Evolutionary conservation across 2,888 invertebrate species (phyloP), one percentile per base, ranked within the genome.

Genomic region (Eupsilia transversa): DNA sequence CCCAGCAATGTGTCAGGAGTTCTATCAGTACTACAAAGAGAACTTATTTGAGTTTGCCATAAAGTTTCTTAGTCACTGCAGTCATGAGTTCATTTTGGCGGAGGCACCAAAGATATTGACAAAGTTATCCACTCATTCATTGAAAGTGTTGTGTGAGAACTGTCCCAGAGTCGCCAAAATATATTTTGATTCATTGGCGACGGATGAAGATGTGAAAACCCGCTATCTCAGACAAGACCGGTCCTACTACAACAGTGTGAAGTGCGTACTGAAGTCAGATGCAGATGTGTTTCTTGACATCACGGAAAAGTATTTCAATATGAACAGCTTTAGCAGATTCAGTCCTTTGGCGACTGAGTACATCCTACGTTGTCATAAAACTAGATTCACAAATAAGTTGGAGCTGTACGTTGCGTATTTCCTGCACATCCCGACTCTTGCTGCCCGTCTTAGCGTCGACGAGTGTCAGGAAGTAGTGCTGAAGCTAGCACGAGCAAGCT

Each of bases 1-100:
- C 54, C 49, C 87, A 7, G 10, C 79, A 35, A 88, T 91, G 77
- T 93, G 93, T 76, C 80, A 90, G 77, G 82, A 88, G 57, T 95
- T 95, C 83, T 95, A 93, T 79, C 76, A 88, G 69, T 90, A 92
- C 84, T 94, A 94, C 77, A 88, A 86, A 64, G 72, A 82, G 0
- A 84, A 72, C 33, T 79, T 91, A 68, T 89, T 89, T 20, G 81
- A 89, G 56, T 86, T 86, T 30, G 92, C 92, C 1, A 70, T 93
- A 1, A 92, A 92, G 77, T 94, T 93, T 75, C 86, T 94, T 0
- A 78, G 79, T 74, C 89, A 90, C 64, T 94, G 94, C 81, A 79
- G 88, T 23, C 72, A 87, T 33, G 89, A 91, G 46, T 91, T 90
- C 65, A 90, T 94, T 27, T 46, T 83, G 10, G 77, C 78, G 3